A percentile compares a stretch with the other conserved stretches of the same genome.
Conservation (phyloP, 1,140 invertebrate species). For the Magallana angulata region DNA sequence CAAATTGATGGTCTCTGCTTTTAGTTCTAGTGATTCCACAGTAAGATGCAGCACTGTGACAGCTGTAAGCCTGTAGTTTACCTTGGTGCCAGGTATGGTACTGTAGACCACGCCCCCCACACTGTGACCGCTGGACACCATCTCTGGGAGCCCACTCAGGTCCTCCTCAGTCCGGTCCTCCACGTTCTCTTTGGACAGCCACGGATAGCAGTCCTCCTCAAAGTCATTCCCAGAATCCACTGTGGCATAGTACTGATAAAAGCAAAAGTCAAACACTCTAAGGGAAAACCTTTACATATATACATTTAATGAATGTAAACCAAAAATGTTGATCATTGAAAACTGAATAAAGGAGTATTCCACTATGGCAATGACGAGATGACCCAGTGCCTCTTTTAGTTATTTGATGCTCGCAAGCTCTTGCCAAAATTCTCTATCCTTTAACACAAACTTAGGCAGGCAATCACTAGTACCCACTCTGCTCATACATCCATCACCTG, state of each 20-base stretch:
- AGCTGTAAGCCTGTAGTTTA: background rate
- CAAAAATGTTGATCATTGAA: background rate
- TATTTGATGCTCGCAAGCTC: too few species aligned
- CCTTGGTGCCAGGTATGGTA: conserved; percentile 53
- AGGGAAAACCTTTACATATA: background rate
- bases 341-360: too few species aligned
- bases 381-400: too few species aligned
- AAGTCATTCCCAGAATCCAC: conserved; percentile 91
- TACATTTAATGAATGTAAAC: background rate
- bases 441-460: too few species aligned
- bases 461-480: too few species aligned
- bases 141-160: conserved; percentile 90
- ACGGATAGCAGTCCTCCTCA: conserved; percentile 92
- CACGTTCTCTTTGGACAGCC: conserved; percentile 95
- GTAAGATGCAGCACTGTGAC: too few species aligned
- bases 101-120: conserved; percentile 90
- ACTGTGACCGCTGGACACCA: conserved; percentile 95
- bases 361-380: too few species aligned
- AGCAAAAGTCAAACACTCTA: conserved; percentile 21
- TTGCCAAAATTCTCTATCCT: too few species aligned
- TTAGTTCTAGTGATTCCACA: too few species aligned
- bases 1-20: too few species aligned
- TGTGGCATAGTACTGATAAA: conserved; percentile 92
- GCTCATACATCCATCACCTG: too few species aligned
- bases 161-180: conserved; percentile 88